Evolutionary conservation across 2,113 vertebrate species (phyloP).

Genomic region (Isurus oxyrinchus): DNA sequence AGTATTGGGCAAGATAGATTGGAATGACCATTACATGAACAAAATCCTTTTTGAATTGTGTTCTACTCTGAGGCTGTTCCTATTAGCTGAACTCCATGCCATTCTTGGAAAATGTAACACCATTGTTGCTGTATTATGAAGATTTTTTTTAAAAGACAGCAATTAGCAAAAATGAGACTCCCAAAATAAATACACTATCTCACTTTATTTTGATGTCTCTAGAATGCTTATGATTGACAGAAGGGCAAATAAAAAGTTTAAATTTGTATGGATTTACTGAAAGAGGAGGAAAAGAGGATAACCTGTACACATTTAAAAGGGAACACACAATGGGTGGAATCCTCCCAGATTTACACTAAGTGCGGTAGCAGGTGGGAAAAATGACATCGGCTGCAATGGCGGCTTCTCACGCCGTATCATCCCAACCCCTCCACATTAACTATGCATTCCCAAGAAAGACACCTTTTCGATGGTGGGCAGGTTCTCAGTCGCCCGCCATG

Average conservation of each 20-base stretch:
- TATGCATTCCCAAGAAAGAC: too few relatives aligned
- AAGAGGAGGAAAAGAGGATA: too few relatives aligned
- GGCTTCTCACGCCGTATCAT: too few relatives aligned
- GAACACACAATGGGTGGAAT: too few relatives aligned
- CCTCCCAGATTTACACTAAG: too few relatives aligned
- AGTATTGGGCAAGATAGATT: background rate
- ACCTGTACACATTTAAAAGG: too few relatives aligned
- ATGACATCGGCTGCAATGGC: too few relatives aligned
- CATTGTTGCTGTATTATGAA: background rate
- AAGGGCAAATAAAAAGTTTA: background rate
- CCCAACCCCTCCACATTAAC: too few relatives aligned
- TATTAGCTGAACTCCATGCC: too few relatives aligned
- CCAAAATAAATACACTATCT: background rate
- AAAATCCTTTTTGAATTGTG: background rate
- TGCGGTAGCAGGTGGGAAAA: too few relatives aligned
- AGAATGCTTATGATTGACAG: background rate
- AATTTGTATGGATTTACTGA: background rate
- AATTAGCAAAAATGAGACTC: background rate
- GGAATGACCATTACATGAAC: background rate
- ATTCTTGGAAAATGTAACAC: background rate
- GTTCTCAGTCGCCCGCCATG: too few relatives aligned
- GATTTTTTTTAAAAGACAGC: background rate
- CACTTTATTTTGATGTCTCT: background rate
- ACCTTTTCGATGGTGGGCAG: too few relatives aligned
- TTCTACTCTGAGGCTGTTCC: background rate